Conservation (phyloP, 1,140 invertebrate species). For the Drosophila watanabei region DNA sequence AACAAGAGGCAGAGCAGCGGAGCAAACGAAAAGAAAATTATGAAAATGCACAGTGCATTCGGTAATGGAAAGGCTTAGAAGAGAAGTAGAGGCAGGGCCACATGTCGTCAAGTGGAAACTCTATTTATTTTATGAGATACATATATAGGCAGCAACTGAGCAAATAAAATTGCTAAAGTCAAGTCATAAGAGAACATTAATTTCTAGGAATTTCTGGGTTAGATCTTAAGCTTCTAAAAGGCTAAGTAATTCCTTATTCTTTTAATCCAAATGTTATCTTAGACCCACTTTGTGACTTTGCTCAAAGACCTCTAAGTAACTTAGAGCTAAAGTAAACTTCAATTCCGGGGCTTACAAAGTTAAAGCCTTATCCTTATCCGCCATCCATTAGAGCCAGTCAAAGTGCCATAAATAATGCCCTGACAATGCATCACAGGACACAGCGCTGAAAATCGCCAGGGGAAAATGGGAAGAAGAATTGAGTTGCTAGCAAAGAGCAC, state of each 20-base stretch:
- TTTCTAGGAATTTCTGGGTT: neutral
- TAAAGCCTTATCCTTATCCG: constrained; percentile 29
- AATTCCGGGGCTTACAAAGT: neutral
- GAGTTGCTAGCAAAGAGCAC: constrained; percentile 38
- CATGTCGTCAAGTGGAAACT: constrained; percentile 40
- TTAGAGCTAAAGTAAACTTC: neutral
- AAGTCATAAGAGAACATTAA: neutral
- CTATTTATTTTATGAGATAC: constrained; percentile 18
- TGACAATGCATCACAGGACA: constrained; percentile 28
- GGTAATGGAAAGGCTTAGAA: constrained; percentile 31
- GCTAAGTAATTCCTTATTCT: neutral
- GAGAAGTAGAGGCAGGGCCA: neutral
- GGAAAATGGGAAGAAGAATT: constrained; percentile 10
- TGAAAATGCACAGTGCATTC: constrained; percentile 37
- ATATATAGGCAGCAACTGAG: neutral
- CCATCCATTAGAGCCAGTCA: constrained; percentile 51
- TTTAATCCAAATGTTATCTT: neutral
- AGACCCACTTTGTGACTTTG: neutral
- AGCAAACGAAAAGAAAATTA: constrained; percentile 44
- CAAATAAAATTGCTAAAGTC: neutral
- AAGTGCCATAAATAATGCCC: constrained; percentile 48
- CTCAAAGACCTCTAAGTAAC: neutral
- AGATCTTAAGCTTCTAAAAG: neutral
- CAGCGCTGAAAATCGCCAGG: constrained; percentile 16
- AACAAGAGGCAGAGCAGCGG: constrained; percentile 7